phyloP scores from a whole-genome alignment of 37 sponge, comb jelly and placozoan species.

The Oscarella lobularis region DNA sequence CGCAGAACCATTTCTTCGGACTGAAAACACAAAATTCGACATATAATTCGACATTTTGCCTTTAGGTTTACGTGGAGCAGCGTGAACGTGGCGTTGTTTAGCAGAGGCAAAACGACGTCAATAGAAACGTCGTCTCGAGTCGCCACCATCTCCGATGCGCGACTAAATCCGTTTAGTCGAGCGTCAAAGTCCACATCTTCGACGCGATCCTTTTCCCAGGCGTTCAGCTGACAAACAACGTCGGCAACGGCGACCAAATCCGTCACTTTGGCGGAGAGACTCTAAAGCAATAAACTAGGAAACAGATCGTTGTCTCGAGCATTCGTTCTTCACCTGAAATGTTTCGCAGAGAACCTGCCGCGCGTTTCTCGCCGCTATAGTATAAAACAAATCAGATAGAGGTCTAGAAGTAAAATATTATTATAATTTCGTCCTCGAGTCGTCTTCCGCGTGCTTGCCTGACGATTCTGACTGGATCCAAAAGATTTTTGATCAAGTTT shows the following conservation, averaged over 20 bases:
- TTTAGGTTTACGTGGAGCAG: conserved; percentile 25
- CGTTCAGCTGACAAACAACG: conserved; percentile 56
- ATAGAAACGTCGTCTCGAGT: background rate
- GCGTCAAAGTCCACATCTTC: conserved; percentile 65
- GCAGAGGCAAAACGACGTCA: conserved; percentile 31
- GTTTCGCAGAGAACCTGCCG: conserved; percentile 37
- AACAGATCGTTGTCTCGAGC: too few relatives aligned
- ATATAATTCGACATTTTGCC: background rate
- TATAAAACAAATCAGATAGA: conserved; percentile 23
- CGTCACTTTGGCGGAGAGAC: too few relatives aligned
- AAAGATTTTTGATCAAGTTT: conserved; percentile 2
- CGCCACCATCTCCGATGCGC: conserved; percentile 17
- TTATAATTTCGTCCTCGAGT: too few relatives aligned
- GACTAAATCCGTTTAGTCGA: conserved; percentile 39
- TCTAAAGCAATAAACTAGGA: too few relatives aligned
- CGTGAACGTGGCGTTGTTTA: conserved; percentile 44
- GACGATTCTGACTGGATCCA: too few relatives aligned
- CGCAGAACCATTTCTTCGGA: conserved; percentile 55
- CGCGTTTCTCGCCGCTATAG: conserved; percentile 13
- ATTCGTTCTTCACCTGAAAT: conserved; percentile 53
- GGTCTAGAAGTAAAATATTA: too few relatives aligned
- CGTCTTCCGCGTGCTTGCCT: too few relatives aligned
- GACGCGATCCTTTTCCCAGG: conserved; percentile 47
- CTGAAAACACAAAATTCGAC: conserved; percentile 20
- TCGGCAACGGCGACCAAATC: too few relatives aligned